These are phyloP conservation scores for Eulacestoma nigropectus DNA, from an alignment of 2,113 vertebrate species.

Conservation along the genomic window DNA sequence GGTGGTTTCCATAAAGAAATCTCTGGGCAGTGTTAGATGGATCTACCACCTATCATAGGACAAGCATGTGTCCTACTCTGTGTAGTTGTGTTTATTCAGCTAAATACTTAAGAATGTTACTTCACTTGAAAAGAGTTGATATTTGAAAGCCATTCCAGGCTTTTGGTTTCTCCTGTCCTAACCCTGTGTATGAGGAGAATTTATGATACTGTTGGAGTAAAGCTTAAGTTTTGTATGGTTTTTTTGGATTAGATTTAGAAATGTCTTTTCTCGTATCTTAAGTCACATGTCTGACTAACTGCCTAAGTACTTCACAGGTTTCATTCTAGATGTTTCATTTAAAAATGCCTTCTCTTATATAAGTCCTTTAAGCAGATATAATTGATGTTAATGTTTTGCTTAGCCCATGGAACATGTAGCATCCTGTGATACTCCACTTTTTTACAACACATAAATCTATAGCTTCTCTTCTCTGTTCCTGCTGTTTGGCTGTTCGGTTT, in stretches of 20 bases:
- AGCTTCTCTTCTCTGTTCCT: neutral
- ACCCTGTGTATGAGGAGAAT: neutral
- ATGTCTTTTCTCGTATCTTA: neutral
- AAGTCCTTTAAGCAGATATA: neutral
- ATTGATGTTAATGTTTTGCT: neutral
- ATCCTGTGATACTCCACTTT: neutral
- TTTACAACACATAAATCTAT: neutral
- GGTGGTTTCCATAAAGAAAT: conserved; percentile 37
- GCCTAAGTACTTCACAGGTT: neutral
- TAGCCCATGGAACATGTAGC: neutral
- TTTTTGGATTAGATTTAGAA: neutral
- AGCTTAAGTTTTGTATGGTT: neutral
- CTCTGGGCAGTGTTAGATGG: neutral
- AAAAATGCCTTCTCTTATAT: neutral
- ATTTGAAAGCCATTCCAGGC: neutral
- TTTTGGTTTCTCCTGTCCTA: neutral
- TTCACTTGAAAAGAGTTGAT: neutral
- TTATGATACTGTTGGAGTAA: neutral
- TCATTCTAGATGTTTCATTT: neutral
- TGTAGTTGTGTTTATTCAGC: neutral
- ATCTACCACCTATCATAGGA: neutral
- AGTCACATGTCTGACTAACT: neutral
- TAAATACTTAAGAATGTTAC: neutral
- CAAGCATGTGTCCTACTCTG: neutral
- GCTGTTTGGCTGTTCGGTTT: neutral